Evolutionary conservation across 1,140 invertebrate species (phyloP), one percentile per base, ranked within the genome.

Genomic region (Leptinotarsa undecemlineata): DNA sequence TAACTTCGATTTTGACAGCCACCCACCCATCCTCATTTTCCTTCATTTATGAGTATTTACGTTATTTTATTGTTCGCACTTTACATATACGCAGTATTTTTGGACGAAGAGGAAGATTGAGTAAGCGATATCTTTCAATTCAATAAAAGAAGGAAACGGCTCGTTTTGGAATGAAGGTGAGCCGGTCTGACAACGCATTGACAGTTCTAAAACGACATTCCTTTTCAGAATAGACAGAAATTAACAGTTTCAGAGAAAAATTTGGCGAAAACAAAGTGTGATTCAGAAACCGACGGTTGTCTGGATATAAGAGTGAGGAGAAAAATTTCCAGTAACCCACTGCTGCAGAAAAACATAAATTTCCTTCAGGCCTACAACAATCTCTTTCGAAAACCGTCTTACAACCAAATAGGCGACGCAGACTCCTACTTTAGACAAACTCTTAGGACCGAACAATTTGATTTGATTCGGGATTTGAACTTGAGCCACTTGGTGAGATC

Each of bases 301-400:
- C 26, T 74, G 33, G 74, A 74, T 33, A 19, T 76, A 15, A 71
- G 74, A 48, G 62, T 69, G 2, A 73, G 47, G 17, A 81, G 74
- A 57, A 77, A 77, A 68, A 75, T 74, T 61, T 69, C 69, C 33
- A 73, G 76, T 63, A 80, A 77, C 63, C 67, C 74, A 1, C 68
- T 76, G 57, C 60, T 81, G 6, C 75, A 77, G n/a, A 78, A 79
- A 62, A 80, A 78, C 48, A 71, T 78, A 57, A 26, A 66, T 48
- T 77, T 77, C 74, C 57, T 80, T 21, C 73, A 75, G 51, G 19
- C 73, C 5, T 78, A 81, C 51, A 75, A 73, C 73, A 73, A 61
- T 19, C 33, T 79, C 13, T 80, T 80, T 61, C 4, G 61, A 47
- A 79, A 74, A 74, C 67, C 71, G 51, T 66, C 71, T 17, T 26